phyloP scores from a whole-genome alignment of 2,888 invertebrate species.

The Strigamia maritima region DNA sequence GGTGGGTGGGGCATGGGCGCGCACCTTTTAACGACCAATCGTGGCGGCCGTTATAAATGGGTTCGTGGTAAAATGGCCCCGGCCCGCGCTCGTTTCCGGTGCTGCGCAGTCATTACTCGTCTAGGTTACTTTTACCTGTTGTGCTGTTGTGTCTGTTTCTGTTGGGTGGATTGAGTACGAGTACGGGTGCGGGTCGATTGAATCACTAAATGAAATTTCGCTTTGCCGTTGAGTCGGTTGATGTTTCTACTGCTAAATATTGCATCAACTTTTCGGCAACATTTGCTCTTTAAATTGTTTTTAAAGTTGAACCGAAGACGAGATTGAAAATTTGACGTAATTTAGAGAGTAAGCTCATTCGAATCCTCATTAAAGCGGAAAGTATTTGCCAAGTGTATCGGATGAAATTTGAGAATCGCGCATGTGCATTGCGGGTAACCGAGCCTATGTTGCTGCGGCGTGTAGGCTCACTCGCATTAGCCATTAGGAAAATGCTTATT shows the following conservation, averaged over 20 bases:
- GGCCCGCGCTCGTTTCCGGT: not conserved
- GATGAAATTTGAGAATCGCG: too few species aligned
- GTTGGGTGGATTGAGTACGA: not conserved
- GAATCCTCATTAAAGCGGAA: too few species aligned
- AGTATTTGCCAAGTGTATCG: too few species aligned
- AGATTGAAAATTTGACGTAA: too few species aligned
- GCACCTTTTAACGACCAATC: not conserved
- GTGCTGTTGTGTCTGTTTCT: not conserved
- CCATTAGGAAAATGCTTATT: too few species aligned
- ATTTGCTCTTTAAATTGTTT: not conserved
- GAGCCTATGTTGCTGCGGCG: too few species aligned
- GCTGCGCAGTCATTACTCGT: not conserved
- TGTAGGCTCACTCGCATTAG: too few species aligned
- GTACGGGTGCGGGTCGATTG: not conserved
- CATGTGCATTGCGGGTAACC: too few species aligned
- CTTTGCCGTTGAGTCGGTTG: not conserved
- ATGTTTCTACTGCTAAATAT: not conserved
- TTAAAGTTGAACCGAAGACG: not conserved
- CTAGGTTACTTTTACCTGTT: too few species aligned
- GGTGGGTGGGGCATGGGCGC: not conserved
- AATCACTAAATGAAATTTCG: slow-evolving; percentile 8
- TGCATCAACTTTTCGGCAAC: too few species aligned
- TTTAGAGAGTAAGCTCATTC: too few species aligned
- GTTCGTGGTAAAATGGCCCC: not conserved
- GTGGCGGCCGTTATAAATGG: not conserved